Evolutionary conservation across 1,140 invertebrate species (phyloP), one percentile per base, ranked within the genome.

Genomic region (Oryzaephilus surinamensis): DNA sequence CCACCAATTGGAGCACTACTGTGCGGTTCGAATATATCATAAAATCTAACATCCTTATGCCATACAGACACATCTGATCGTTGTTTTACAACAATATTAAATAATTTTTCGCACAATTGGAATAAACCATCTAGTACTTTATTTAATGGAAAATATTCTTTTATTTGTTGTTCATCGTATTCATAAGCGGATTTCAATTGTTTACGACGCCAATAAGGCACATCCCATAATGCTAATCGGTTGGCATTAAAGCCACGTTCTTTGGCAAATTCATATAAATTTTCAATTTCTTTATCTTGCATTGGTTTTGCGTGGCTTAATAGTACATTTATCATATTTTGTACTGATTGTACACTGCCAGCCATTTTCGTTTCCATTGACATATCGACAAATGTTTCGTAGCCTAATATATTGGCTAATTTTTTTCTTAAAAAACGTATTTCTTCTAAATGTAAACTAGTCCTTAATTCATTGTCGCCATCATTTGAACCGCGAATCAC

Each of bases 361-460:
- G 89, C 88, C 87, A 96, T 94, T 72, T 94, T 95, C 0, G 87
- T 93, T 67, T 87, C 77, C 86, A 96, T 90, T 18, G 83, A 89
- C 76, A 95, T 77, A 18, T 92, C 76, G 0, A 73, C 79, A 64
- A 72, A 94, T 40, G 70, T 78, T 32, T 80, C 66, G 60, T 77
- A 96, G 26, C 90, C 90, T 29, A 95, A 64, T 13, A 81, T 45
- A 51, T 77, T 67, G 0, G 90, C 89, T 54, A 84, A 74, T 29
- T 81, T 72, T 16, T 58, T 60, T 55, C 86, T 77, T 27, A 74
- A 55, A 20, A 51, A 58, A 20, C 89, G 67, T 28, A 95, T 83
- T 52, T 85, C 75, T 60, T 93, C 84, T 32, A 94, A 61, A 46
- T 78, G 60, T 7, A 74, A 64, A 55, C 80, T 83, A 33, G 84